Base-by-base conservation (phyloP, 2,113 vertebrate species). In the Mesocricetus auratus region DNA sequence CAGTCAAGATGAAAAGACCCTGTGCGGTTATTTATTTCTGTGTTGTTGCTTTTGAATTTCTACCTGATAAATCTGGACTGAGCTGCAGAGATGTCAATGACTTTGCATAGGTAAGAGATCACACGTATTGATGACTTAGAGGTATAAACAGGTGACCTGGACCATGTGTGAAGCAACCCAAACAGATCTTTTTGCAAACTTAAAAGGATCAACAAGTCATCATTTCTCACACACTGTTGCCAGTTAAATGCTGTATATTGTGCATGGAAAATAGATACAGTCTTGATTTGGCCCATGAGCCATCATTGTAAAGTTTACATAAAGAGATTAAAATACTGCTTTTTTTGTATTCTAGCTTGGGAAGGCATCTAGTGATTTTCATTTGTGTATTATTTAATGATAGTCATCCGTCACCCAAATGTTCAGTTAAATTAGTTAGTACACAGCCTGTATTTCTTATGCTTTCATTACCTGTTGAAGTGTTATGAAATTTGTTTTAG, bases 361-460 rank as follows among this genome's bases (percentile, higher is more conserved):
- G 86, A 87, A 82, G 50, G 56, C 73, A 64, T 85, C 21, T 95
- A 73, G 89, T 97, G 75, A 94, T 98, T 97, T 97, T 50, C 91
- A 42, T 92, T 96, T 97, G 86, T 95, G 62, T 97, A 45, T 92
- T 97, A 56, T 69, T 45, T 89, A 90, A 39, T 64, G 81, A 82
- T 79, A 89, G 77, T 86, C 78, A 83, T 71, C 97, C 17, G 56
- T 39, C 26, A 68, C 64, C 36, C 13, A 56, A 36, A 50, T 39
- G 8, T 74, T 29, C 91, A 93, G 91, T 94, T 91, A 94, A 86
- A 96, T 83, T 71, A 71, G 11, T 92, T 86, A 62, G 13, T 75
- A 29, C 1, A 21, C 11, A 47, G 5, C 68, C 47, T 86, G 0
- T 82, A 45, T 60, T 90, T 64, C 12, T 5, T 64, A 6, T 56